phyloP scores from a whole-genome alignment of 1,140 invertebrate genomes.

The Panagrolaimus sp. region DNA sequence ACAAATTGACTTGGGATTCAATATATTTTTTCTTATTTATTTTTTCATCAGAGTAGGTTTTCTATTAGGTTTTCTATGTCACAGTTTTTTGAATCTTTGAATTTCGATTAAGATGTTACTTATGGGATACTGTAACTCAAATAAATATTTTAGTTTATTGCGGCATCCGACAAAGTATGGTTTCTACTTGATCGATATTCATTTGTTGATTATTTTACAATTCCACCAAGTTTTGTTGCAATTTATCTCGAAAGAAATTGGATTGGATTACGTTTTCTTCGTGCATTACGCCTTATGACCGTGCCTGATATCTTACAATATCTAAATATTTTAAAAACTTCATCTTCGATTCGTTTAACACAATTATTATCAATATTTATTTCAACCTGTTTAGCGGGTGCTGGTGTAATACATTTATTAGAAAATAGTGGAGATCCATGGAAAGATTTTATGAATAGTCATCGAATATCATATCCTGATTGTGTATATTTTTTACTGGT shows the following conservation, averaged over 20 bases:
- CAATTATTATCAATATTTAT: conserved; percentile 71
- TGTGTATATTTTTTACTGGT: conserved; percentile 91
- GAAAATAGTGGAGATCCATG: conserved; percentile 96
- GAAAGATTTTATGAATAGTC: conserved; percentile 80
- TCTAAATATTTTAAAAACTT: conserved; percentile 97
- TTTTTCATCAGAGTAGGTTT: conserved; percentile 99
- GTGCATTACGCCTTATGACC: conserved; percentile 97
- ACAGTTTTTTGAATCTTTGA: too few relatives aligned
- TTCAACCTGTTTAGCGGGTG: conserved; percentile 48
- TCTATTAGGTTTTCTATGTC: too few relatives aligned
- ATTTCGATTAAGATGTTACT: too few relatives aligned
- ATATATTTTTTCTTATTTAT: conserved; percentile 99
- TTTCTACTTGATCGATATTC: conserved; percentile 99
- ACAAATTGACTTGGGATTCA: conserved; percentile 99
- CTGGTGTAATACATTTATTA: conserved; percentile 62
- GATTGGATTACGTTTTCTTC: conserved; percentile 97
- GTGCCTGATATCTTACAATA: conserved; percentile 98
- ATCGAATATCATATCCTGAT: conserved; percentile 90
- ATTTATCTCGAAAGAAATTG: conserved; percentile 99
- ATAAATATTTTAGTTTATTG: conserved; percentile 80
- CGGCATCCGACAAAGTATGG: conserved; percentile 99
- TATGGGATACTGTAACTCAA: too few relatives aligned
- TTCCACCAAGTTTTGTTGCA: conserved; percentile 99
- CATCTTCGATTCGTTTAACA: conserved; percentile 90
- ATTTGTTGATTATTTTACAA: conserved; percentile 99